phyloP scores from a whole-genome alignment of 2,113 vertebrate genomes.

The Syrrhaptes paradoxus region DNA sequence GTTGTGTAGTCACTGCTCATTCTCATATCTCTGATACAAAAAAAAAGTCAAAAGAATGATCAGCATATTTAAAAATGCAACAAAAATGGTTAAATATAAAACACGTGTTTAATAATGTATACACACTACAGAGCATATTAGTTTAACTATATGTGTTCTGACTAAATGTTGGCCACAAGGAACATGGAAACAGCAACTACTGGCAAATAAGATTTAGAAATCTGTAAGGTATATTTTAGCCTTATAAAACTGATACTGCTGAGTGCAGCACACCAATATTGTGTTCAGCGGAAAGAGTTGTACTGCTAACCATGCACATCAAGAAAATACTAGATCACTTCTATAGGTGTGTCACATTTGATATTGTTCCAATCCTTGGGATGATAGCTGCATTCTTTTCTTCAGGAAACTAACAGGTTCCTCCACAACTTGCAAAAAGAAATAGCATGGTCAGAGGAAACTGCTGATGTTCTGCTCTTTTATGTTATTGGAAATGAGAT shows the following conservation, averaged over 20 bases:
- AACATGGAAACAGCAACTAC: background rate
- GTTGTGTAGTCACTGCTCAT: background rate
- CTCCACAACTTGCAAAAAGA: background rate
- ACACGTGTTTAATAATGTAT: background rate
- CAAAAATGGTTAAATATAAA: background rate
- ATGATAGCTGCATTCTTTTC: background rate
- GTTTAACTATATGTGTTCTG: background rate
- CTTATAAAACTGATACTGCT: background rate
- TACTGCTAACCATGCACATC: background rate
- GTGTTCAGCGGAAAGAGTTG: background rate
- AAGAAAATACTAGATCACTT: background rate
- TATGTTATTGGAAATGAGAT: background rate
- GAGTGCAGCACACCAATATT: background rate
- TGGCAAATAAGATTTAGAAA: background rate
- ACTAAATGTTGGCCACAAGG: background rate
- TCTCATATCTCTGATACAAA: background rate
- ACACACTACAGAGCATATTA: background rate
- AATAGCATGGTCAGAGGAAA: background rate
- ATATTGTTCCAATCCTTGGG: background rate
- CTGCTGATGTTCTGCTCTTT: background rate
- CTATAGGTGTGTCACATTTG: background rate
- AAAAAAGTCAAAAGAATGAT: background rate
- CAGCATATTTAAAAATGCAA: background rate
- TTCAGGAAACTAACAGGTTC: background rate
- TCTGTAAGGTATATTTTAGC: background rate